phyloP scores from a whole-genome alignment of 2,888 invertebrate species.

The Barypeithes pellucidus region DNA sequence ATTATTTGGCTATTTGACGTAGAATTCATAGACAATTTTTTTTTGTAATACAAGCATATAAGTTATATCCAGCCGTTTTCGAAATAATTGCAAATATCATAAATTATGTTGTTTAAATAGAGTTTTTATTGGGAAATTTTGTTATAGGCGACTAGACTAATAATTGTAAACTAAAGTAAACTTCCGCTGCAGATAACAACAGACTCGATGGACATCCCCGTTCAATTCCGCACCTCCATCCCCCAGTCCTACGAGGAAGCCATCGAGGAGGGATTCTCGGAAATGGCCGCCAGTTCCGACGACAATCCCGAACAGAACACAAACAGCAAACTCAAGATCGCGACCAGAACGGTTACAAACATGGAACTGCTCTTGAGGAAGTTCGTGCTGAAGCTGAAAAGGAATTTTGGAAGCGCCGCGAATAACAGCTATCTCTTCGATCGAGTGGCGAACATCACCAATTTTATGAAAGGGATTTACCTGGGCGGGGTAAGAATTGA shows the following conservation, averaged over 20 bases:
- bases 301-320: not conserved
- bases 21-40: too few relatives aligned
- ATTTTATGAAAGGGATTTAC: constrained; percentile 62
- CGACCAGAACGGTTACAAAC: constrained; percentile 39
- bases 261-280: constrained; percentile 57
- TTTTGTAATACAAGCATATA: too few relatives aligned
- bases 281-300: constrained; percentile 34
- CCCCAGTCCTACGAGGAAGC: constrained; percentile 57
- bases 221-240: constrained; percentile 55
- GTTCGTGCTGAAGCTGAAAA: constrained; percentile 59
- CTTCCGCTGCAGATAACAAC: constrained; percentile 52
- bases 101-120: too few relatives aligned
- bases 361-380: constrained; percentile 61
- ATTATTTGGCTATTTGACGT: too few relatives aligned
- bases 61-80: too few relatives aligned
- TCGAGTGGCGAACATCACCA: constrained; percentile 59
- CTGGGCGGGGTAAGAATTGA: constrained; percentile 60
- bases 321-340: not conserved
- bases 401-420: constrained; percentile 53
- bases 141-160: too few relatives aligned
- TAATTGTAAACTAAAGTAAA: not conserved
- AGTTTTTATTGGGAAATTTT: too few relatives aligned
- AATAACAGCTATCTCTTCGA: constrained; percentile 59
- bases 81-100: too few relatives aligned
- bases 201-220: constrained; percentile 57